phyloP scores from a whole-genome alignment of 2,888 invertebrate species.

The Caenorhabditis auriculariae region DNA sequence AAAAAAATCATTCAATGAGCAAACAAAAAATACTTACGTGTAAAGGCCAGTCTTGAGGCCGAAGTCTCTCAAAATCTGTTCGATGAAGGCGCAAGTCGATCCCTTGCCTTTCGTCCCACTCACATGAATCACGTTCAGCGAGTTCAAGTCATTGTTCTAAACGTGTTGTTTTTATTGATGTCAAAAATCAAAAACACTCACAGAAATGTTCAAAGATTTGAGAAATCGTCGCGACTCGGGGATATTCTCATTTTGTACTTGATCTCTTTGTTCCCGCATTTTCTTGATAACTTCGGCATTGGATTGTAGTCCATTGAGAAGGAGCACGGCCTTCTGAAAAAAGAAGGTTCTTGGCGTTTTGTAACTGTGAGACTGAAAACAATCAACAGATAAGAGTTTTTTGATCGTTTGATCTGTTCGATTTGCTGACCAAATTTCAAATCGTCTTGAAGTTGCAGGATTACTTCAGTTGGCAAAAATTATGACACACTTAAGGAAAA shows the following conservation, averaged over 20 bases:
- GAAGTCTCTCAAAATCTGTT: constrained; percentile 81
- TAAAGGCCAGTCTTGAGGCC: constrained; percentile 89
- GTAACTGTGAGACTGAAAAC: too few species aligned
- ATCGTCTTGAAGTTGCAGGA: too few species aligned
- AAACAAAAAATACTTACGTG: constrained; percentile 63
- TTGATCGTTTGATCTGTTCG: too few species aligned
- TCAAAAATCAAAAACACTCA: not conserved
- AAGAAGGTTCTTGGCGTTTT: too few species aligned
- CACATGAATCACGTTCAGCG: constrained; percentile 82
- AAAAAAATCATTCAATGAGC: not conserved
- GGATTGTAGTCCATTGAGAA: constrained; percentile 56
- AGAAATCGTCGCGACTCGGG: constrained; percentile 32
- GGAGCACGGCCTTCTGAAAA: constrained; percentile 51
- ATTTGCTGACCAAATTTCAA: too few species aligned
- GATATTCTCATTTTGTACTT: constrained; percentile 31
- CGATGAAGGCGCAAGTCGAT: constrained; percentile 88
- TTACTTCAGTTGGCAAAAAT: too few species aligned
- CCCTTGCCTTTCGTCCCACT: constrained; percentile 96
- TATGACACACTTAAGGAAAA: too few species aligned
- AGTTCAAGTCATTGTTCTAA: constrained; percentile 47
- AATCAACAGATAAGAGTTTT: too few species aligned
- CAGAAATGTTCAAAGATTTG: constrained; percentile 26
- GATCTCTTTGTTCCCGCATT: constrained; percentile 48
- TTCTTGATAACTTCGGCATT: constrained; percentile 54
- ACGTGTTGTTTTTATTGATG: not conserved